These are phyloP conservation scores for Loriculus beryllinus DNA, from an alignment of 2,797 vertebrate species.

Conservation along the genomic window DNA sequence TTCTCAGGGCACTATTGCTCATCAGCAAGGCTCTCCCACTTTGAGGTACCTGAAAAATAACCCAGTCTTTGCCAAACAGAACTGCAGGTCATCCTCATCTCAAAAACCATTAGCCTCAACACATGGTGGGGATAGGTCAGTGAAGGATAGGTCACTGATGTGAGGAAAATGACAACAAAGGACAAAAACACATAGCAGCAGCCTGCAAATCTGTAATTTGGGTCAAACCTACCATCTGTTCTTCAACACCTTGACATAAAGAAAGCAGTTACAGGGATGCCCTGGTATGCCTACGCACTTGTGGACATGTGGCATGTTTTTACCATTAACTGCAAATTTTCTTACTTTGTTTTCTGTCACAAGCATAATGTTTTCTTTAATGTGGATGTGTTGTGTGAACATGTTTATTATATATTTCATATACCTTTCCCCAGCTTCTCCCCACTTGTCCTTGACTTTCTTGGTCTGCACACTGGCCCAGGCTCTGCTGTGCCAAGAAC, in stretches of 20 bases:
- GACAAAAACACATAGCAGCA: slow-evolving; percentile 52
- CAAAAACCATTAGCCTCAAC: slow-evolving; percentile 13
- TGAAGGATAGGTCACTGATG: slow-evolving; percentile 47
- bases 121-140: background rate
- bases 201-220: slow-evolving; percentile 37
- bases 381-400: background rate
- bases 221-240: slow-evolving; percentile 51
- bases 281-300: background rate
- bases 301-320: slow-evolving; percentile 26
- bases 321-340: slow-evolving; percentile 39
- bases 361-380: slow-evolving; percentile 24
- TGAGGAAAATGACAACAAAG: slow-evolving; percentile 37
- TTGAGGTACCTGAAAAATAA: background rate
- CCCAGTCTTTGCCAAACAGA: slow-evolving; percentile 12
- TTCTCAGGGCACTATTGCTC: slow-evolving; percentile 16
- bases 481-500: background rate
- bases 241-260: slow-evolving; percentile 49
- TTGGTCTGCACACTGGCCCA: background rate
- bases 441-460: background rate
- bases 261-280: slow-evolving; percentile 13
- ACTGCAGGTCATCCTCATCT: slow-evolving; percentile 29
- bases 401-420: background rate
- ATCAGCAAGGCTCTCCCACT: background rate
- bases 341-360: slow-evolving; percentile 33
- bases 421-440: background rate